Conservation (phyloP, 2,113 vertebrate genomes). For the Sprattus sprattus region DNA sequence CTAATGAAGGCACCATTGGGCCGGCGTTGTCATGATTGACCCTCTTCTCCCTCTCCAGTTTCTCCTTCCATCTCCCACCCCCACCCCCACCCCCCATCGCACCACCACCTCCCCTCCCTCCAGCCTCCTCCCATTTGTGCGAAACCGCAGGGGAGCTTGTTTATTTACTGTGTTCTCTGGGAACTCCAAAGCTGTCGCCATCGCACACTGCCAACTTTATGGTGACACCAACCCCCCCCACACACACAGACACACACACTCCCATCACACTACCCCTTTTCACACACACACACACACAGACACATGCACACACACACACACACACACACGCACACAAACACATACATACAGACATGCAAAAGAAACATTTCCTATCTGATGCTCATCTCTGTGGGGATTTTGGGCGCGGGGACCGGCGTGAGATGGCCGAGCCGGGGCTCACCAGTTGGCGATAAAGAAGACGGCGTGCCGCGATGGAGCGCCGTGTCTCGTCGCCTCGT, state of each 20-base stretch:
- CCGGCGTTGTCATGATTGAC: constrained; percentile 6
- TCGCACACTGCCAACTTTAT: constrained; percentile 62
- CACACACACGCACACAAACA: not conserved
- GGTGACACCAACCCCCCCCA: constrained; percentile 40
- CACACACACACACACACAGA: not conserved
- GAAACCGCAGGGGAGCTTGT: constrained; percentile 68
- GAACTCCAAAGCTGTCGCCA: constrained; percentile 53
- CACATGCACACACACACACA: not conserved
- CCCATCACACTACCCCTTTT: not conserved
- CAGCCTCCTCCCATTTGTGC: constrained; percentile 49
- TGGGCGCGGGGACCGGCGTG: not conserved
- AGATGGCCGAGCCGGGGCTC: constrained; percentile 35
- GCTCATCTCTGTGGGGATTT: constrained; percentile 28
- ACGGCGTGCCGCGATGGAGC: not conserved
- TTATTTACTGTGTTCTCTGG: constrained; percentile 67
- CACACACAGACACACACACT: not conserved
- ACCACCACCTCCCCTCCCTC: constrained; percentile 1
- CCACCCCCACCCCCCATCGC: not conserved
- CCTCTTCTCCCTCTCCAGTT: constrained; percentile 23
- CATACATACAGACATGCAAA: constrained; percentile 15
- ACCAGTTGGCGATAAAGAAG: constrained; percentile 35
- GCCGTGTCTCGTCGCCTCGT: constrained; percentile 11
- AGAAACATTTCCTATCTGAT: constrained; percentile 29
- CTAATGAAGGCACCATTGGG: constrained; percentile 12
- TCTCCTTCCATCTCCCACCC: constrained; percentile 21